Percentiles rank a stretch among this genome's conserved stretches.
These are phyloP conservation scores for Prionailurus bengalensis DNA, from an alignment of 2,113 vertebrate genomes.

Conservation along the genomic window DNA sequence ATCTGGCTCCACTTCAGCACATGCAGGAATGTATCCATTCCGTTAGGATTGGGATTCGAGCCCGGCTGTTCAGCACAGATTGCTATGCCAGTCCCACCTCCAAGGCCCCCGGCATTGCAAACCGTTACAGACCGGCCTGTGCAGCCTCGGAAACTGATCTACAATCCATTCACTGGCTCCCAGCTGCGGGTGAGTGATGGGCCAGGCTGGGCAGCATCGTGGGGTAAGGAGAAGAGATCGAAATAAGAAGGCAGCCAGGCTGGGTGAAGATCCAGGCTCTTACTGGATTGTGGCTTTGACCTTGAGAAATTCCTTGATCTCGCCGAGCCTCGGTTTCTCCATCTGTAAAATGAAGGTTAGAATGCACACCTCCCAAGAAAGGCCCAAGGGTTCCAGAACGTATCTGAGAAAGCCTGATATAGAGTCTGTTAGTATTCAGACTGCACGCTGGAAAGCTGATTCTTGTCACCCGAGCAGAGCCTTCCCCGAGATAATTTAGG, in stretches of 20 bases:
- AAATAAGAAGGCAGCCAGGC: background rate
- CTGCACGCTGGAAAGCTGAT: background rate
- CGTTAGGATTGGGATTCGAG: background rate
- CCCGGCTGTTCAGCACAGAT: too few species aligned
- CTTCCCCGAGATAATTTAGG: slow-evolving; percentile 63
- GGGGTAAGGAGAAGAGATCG: background rate
- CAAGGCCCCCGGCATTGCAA: background rate
- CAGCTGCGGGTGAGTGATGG: background rate
- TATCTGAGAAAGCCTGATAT: background rate
- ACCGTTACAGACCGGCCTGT: background rate
- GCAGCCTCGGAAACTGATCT: background rate
- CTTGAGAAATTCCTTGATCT: background rate
- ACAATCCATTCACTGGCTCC: background rate
- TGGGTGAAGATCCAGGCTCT: background rate
- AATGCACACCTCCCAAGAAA: background rate
- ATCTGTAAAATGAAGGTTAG: background rate
- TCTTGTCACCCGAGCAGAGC: background rate
- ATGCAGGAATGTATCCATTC: background rate
- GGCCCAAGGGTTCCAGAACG: background rate
- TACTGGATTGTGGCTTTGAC: background rate
- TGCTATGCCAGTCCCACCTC: background rate
- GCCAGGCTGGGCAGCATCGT: background rate
- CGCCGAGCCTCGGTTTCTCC: slow-evolving; percentile 26
- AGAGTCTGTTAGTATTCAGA: background rate
- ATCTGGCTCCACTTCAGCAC: background rate